Evolutionary conservation across 2,113 vertebrate species (phyloP), one percentile per base, ranked within the genome.

Genomic region (Crocuta crocuta): DNA sequence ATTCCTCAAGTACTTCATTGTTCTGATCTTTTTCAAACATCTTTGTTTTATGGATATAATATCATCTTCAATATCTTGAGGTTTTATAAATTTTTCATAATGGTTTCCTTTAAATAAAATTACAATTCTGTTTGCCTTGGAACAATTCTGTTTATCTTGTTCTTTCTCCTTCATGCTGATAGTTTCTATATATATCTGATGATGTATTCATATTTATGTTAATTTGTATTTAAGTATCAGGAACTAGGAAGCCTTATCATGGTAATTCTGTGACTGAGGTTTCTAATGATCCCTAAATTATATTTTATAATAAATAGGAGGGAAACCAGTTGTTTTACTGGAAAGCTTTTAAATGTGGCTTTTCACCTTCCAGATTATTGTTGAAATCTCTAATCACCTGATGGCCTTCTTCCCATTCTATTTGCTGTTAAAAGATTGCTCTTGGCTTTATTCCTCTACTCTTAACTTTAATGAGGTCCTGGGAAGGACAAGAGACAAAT

Each of bases 41-140:
- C 48, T 19, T 94, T 93, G 58, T 97, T 86, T 81, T 97, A 76
- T 76, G 55, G 45, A 39, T 81, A 0, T 74, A 81, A 78, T 88
- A 63, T 35, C 26, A n/a, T 88, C 33, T 71, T 89, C 35, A 65
- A 1, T 80, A 80, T 45, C 45, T 85, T 50, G 85, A 85, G 28
- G 65, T 35, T 79, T 10, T 85, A 73, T 81, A 74, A 8, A 33
- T 80, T 84, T 92, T 78, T 70, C 39, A 43, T 39, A 84, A 39
- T 80, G 24, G 10, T 80, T 90, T 83, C 17, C 50, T 90, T 70
- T 68, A 87, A 94, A 39, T 87, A 68, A 91, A 81, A 91, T 88
- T 61, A 74, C 21, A 45, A 7, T 83, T 83, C 17, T 66, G 3
- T 65, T 65, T 93, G 48, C 86, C 65, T 74, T 50, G 24, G 5